Percentiles rank a stretch among this genome's conserved stretches.
Evolutionary conservation across 2,888 invertebrate species (phyloP).

Genomic region (Apotomis capreana): DNA sequence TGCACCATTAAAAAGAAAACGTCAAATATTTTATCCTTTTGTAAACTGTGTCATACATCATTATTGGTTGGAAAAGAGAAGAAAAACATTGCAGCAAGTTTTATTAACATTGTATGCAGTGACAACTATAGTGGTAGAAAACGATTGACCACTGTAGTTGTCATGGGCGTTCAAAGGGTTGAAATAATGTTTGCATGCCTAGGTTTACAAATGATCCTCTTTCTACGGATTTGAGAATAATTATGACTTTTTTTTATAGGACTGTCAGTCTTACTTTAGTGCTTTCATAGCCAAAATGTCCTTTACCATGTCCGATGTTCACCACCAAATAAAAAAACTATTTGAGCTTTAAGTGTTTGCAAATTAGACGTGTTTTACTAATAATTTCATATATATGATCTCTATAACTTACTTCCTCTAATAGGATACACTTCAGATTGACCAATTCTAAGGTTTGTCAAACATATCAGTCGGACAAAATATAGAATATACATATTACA

Average conservation of each 20-base stretch:
- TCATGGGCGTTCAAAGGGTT: no score
- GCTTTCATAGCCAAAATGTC: neutral
- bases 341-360: neutral
- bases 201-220: no score
- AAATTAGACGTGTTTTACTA: neutral
- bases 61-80: no score
- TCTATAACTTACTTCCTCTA: neutral
- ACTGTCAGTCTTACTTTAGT: neutral
- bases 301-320: neutral
- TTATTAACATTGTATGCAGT: no score
- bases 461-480: neutral
- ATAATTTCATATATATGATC: neutral
- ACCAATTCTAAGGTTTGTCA: neutral
- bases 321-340: neutral
- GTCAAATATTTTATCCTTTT: no score
- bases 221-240: neutral
- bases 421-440: conserved; percentile 1
- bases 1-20: no score
- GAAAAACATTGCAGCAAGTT: no score
- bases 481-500: neutral
- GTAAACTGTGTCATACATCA: no score
- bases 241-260: neutral
- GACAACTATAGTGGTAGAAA: no score
- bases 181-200: no score
- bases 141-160: no score